A percentile compares a stretch with the other conserved stretches of the same genome.
These are phyloP conservation scores for Drosophila lowei DNA, from an alignment of 1,140 invertebrate species.

Conservation along the genomic window DNA sequence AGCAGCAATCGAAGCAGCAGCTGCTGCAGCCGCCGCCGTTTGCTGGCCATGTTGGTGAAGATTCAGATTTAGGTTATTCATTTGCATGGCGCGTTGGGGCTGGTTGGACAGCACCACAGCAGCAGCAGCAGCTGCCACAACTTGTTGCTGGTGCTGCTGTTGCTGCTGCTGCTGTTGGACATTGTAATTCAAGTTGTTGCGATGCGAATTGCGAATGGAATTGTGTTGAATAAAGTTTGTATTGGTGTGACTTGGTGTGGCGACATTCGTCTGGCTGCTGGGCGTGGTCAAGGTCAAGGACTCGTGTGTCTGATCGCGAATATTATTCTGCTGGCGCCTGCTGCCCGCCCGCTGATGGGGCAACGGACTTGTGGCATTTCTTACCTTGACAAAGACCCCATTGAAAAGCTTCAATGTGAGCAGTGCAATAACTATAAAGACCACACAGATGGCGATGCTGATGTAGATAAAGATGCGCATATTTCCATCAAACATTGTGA, in stretches of 20 bases:
- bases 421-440: constrained; percentile 80
- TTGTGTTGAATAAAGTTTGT: constrained; percentile 81
- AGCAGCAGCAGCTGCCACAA: constrained; percentile 74
- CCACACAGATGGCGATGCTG: constrained; percentile 77
- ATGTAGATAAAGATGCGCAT: constrained; percentile 82
- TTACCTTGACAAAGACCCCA: constrained; percentile 83
- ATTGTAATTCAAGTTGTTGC: constrained; percentile 81
- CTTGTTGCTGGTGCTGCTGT: constrained; percentile 72
- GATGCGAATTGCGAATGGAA: constrained; percentile 79
- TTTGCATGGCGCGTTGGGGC: constrained; percentile 65
- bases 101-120: constrained; percentile 79
- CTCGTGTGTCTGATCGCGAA: constrained; percentile 79
- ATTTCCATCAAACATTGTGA: constrained; percentile 85
- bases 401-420: constrained; percentile 81
- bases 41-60: constrained; percentile 62
- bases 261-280: constrained; percentile 46
- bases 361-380: constrained; percentile 56
- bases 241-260: constrained; percentile 21
- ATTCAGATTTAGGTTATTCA: constrained; percentile 80
- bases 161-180: constrained; percentile 68
- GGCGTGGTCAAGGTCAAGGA: constrained; percentile 70
- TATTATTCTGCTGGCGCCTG: constrained; percentile 78
- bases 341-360: constrained; percentile 67
- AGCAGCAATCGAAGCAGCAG: constrained; percentile 74
- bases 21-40: constrained; percentile 72